These are phyloP conservation scores for Emydoidea blandingii DNA, from an alignment of 2,797 vertebrate species.

Conservation along the genomic window DNA sequence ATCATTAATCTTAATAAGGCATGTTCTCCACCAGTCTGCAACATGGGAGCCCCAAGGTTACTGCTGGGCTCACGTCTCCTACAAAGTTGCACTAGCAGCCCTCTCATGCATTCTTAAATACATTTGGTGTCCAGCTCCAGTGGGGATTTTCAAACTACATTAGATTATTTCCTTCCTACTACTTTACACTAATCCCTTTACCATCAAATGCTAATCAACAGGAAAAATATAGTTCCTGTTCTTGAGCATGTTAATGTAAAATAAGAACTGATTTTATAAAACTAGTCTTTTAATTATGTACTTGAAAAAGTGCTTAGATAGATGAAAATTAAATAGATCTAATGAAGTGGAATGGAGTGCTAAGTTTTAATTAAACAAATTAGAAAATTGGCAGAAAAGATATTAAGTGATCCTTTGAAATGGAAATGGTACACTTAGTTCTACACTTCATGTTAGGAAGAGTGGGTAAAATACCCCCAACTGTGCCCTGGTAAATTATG, in stretches of 20 bases:
- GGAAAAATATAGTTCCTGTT: slow-evolving; percentile 51
- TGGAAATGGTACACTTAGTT: slow-evolving; percentile 62
- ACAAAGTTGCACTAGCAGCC: background rate
- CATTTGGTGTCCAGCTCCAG: slow-evolving; percentile 11
- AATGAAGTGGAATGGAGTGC: slow-evolving; percentile 68
- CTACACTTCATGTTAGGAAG: slow-evolving; percentile 20
- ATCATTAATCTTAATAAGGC: background rate
- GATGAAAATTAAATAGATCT: slow-evolving; percentile 70
- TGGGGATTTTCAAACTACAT: background rate
- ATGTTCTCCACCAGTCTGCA: background rate
- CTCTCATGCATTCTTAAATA: background rate
- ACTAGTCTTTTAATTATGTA: slow-evolving; percentile 64
- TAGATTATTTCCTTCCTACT: slow-evolving; percentile 35
- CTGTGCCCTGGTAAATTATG: slow-evolving; percentile 29
- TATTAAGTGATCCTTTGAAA: slow-evolving; percentile 75
- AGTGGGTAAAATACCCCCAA: slow-evolving; percentile 44
- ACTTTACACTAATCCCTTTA: slow-evolving; percentile 23
- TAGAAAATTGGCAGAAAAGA: slow-evolving; percentile 66
- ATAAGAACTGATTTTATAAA: slow-evolving; percentile 61
- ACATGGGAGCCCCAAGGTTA: background rate
- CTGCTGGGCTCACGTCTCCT: background rate
- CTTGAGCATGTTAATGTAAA: slow-evolving; percentile 44
- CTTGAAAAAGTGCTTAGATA: slow-evolving; percentile 67
- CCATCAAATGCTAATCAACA: slow-evolving; percentile 32
- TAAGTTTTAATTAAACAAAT: slow-evolving; percentile 78